Evolutionary conservation across 1,140 invertebrate species (phyloP), one percentile per base, ranked within the genome.

Genomic region (Apocrypta bakeri): DNA sequence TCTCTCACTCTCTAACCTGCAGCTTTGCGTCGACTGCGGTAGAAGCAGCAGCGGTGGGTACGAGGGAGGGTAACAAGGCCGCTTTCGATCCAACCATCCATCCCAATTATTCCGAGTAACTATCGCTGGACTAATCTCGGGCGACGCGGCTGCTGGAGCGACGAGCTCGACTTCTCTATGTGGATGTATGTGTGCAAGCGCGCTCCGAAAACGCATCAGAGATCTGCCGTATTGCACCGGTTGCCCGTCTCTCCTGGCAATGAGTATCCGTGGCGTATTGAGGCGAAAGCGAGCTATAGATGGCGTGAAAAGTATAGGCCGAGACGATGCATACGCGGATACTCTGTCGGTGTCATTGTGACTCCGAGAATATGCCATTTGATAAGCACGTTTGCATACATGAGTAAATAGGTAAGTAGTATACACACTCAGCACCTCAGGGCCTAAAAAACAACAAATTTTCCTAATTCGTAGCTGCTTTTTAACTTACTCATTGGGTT

Each of bases 81-180:
- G 56, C 56, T 74, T 66, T 64, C 69, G 42, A 66, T 81, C 79
- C n/a, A 73, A 64, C 69, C 33, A 77, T 82, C 66, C 40, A 77
- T 83, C 75, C 56, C 66, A 83, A 83, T 83, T 78, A 83, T 83
- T 82, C 69, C 29, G 37, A 24, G 17, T 21, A 40, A 40, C 25
- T 61, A 75, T 75, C 25, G 64, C 64, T 33, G 17, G 64, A n/a
- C 21, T 82, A 82, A 82, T 82, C 71, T 63, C 31, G 31, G 42
- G 61, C 74, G 81, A 71, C 25, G n/a, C 27, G 64, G 40, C 37
- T 24, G 17, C 29, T n/a, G n/a, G 11, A 74, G 17, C 40, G 31
- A 11, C 42, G 71, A 40, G 48, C 6, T 56, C 48, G 48, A 21
- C 6, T 56, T 37, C 33, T 37, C 33, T 21, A 21, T 56, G 7